phyloP scores from a whole-genome alignment of 2,888 invertebrate genomes.

The Drosophila anomalipes region DNA sequence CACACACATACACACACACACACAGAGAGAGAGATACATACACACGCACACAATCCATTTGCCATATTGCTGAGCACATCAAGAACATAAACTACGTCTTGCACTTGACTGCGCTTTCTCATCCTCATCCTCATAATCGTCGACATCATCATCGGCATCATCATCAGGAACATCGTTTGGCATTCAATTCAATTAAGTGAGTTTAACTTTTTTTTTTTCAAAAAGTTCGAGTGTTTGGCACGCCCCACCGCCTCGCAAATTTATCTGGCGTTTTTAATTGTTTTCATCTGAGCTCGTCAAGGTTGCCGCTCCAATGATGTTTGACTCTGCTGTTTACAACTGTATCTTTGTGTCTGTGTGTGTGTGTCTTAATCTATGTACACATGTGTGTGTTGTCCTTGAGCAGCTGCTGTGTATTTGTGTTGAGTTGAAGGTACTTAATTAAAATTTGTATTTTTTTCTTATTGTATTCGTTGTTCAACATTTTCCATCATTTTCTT shows the following conservation, averaged over 20 bases:
- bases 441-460: constrained; percentile 42
- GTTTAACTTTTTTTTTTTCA: constrained; percentile 32
- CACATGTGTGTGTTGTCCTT: constrained; percentile 16
- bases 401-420: constrained; percentile 5
- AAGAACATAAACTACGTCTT: constrained; percentile 38
- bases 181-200: constrained; percentile 76
- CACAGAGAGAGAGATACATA: background rate
- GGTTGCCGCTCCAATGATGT: constrained; percentile 48
- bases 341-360: background rate
- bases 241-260: constrained; percentile 24
- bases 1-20: background rate
- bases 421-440: constrained; percentile 27
- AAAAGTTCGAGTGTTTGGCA: constrained; percentile 24
- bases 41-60: constrained; percentile 46
- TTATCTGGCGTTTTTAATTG: constrained; percentile 55
- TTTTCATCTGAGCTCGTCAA: constrained; percentile 63
- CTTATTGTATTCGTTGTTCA: constrained; percentile 4
- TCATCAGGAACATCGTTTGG: constrained; percentile 34
- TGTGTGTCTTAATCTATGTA: background rate
- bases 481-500: constrained; percentile 4
- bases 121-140: constrained; percentile 11
- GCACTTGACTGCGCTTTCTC: constrained; percentile 64
- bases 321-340: constrained; percentile 39
- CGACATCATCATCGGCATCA: background rate
- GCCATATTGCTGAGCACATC: constrained; percentile 52